phyloP scores from a whole-genome alignment of 2,113 vertebrate species.

The Pao palembangensis region DNA sequence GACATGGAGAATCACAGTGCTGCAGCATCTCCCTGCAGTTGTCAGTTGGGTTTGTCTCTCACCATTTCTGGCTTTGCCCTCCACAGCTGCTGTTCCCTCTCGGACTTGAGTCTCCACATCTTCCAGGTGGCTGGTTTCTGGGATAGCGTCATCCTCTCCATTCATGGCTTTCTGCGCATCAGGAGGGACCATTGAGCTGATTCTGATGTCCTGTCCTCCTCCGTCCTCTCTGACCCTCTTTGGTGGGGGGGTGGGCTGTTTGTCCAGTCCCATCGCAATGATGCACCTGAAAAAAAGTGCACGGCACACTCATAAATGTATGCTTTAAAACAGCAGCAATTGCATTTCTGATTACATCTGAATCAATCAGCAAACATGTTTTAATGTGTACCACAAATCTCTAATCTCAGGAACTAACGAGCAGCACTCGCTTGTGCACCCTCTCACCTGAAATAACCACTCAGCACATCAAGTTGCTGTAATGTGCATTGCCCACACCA shows the following conservation, averaged over 20 bases:
- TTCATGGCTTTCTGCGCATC: constrained; percentile 31
- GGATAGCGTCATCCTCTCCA: background rate
- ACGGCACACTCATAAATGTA: too few species aligned
- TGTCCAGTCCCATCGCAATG: constrained; percentile 86
- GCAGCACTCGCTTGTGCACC: too few species aligned
- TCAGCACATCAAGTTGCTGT: too few species aligned
- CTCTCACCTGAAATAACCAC: too few species aligned
- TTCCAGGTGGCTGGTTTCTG: constrained; percentile 16
- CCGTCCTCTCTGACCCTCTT: constrained; percentile 63
- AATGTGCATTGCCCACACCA: too few species aligned
- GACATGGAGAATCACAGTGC: constrained; percentile 7
- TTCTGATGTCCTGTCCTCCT: constrained; percentile 19
- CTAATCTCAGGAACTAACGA: too few species aligned
- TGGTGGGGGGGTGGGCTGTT: constrained; percentile 76
- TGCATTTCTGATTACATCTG: too few species aligned
- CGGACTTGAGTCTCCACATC: constrained; percentile 24
- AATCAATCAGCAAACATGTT: too few species aligned
- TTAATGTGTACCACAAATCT: too few species aligned
- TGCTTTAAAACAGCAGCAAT: too few species aligned
- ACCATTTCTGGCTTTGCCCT: constrained; percentile 71
- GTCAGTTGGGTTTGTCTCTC: background rate
- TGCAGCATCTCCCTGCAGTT: background rate
- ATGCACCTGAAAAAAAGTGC: constrained; percentile 78
- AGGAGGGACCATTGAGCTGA: constrained; percentile 24
- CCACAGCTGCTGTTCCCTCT: constrained; percentile 22